Percentiles rank a stretch among this genome's conserved stretches.
phyloP scores from a whole-genome alignment of 2,113 vertebrate genomes.

The Lampris incognitus region DNA sequence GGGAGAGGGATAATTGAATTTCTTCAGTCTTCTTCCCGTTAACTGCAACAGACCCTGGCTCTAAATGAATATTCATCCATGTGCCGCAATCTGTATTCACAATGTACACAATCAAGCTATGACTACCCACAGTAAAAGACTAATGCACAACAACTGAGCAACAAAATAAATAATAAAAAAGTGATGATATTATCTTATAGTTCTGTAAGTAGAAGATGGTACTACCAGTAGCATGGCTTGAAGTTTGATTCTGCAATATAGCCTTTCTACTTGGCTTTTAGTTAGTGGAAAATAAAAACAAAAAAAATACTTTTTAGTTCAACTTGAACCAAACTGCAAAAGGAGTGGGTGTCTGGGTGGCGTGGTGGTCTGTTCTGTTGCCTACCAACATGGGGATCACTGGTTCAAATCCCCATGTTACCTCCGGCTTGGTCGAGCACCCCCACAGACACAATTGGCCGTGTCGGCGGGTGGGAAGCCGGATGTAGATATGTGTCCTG shows the following conservation, averaged over 20 bases:
- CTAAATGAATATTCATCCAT: slow-evolving; percentile 78
- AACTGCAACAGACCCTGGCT: slow-evolving; percentile 77
- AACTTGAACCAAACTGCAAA: neutral
- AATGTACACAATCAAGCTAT: slow-evolving; percentile 44
- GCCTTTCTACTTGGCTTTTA: too few species aligned
- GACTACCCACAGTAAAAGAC: slow-evolving; percentile 42
- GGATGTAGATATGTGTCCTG: too few species aligned
- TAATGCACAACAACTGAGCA: slow-evolving; percentile 36
- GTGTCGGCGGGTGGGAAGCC: too few species aligned
- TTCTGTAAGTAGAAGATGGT: slow-evolving; percentile 6
- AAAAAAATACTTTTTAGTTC: too few species aligned
- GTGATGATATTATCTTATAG: slow-evolving; percentile 18
- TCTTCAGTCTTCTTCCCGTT: slow-evolving; percentile 70
- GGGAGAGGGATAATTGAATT: slow-evolving; percentile 78
- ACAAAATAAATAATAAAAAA: slow-evolving; percentile 32
- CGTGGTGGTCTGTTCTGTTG: too few species aligned
- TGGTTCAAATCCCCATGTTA: too few species aligned
- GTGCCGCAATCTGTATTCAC: slow-evolving; percentile 57
- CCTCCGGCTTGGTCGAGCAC: too few species aligned
- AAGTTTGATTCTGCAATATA: slow-evolving; percentile 29
- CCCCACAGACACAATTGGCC: too few species aligned
- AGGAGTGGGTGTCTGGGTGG: too few species aligned
- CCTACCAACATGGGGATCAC: too few species aligned
- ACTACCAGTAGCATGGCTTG: neutral
- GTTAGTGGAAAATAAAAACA: too few species aligned